Evolutionary conservation across 2,797 vertebrate species (phyloP).

Genomic region (Pachyuromys duprasi): DNA sequence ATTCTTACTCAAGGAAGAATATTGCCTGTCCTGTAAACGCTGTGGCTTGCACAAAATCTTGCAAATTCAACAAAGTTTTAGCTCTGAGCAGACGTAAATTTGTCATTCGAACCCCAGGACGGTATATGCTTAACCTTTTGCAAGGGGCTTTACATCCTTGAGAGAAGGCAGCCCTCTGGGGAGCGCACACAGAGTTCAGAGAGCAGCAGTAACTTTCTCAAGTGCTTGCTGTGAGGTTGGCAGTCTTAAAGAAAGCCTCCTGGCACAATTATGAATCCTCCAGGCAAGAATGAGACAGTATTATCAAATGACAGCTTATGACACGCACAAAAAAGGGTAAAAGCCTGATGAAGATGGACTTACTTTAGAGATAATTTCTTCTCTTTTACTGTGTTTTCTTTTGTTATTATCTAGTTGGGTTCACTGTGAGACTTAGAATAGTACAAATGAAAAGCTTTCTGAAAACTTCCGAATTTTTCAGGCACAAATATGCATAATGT

Average conservation of each 20-base stretch:
- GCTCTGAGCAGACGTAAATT: slow-evolving; percentile 68
- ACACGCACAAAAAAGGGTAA: background rate
- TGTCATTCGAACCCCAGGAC: slow-evolving; percentile 55
- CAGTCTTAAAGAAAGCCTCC: background rate
- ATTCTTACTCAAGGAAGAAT: slow-evolving; percentile 70
- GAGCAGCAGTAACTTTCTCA: background rate
- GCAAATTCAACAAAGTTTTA: slow-evolving; percentile 75
- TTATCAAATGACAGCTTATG: background rate
- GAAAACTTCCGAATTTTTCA: background rate
- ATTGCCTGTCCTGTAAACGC: slow-evolving; percentile 70
- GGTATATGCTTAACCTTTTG: slow-evolving; percentile 70
- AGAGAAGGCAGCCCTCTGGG: background rate
- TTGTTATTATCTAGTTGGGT: background rate
- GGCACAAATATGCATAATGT: background rate
- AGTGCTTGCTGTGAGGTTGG: background rate
- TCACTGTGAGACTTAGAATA: background rate
- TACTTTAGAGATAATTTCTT: slow-evolving; percentile 21
- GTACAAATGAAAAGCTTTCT: background rate
- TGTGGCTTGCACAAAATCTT: slow-evolving; percentile 79
- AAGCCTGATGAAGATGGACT: background rate
- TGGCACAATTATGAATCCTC: background rate
- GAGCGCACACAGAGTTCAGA: background rate
- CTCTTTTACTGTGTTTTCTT: background rate
- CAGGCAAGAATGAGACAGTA: background rate
- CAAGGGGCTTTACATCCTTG: background rate